Evolutionary conservation across 2,113 vertebrate genomes (phyloP), one percentile per base, ranked within the genome.

Genomic region (Dissostichus mawsoni): DNA sequence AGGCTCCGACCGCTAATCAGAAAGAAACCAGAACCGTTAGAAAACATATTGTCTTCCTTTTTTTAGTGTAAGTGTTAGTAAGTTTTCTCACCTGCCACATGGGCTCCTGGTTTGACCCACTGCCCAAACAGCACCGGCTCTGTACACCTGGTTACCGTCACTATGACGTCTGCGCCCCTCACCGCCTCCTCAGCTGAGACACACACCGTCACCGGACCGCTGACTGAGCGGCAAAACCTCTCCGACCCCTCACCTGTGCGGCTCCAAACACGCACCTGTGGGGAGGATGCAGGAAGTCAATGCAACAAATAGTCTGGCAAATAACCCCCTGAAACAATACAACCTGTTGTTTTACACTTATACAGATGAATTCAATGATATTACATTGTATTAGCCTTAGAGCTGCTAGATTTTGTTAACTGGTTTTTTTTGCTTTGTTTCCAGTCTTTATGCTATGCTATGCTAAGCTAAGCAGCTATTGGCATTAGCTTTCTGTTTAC

Each of bases 31-130:
- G 36, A 41, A 29, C 29, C 29, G 29, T 3, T 29, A 4, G 29
- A 29, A 29, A 29, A 29, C 29, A 29, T n/a, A n/a, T 25, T 23
- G 2, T 23, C 2, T 25, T 25, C 25, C 25, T 4, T 29, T 29
- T 29, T 29, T 29, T 4, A 29, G 29, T 29, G 36, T 67, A n/a
- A n/a, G n/a, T n/a, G n/a, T n/a, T n/a, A 12, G 36, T 51, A 6
- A 29, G 25, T 55, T 11, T 20, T 14, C 94, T 84, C 89, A 99
- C 98, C 98, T 76, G 97, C 98, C 78, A 99, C 87, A 12, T 99
- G 98, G 48, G 97, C 98, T 59, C 97, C 98, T 2, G 96, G 94
- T 91, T 99, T 99, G 67, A 99, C 96, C 98, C 98, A 99, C 61
- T 88, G 93, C 4, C 97, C 97, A 45, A 90, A 95, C 2, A 99